Base-by-base conservation (phyloP, 2,113 vertebrate species). In the Plectropomus leopardus region DNA sequence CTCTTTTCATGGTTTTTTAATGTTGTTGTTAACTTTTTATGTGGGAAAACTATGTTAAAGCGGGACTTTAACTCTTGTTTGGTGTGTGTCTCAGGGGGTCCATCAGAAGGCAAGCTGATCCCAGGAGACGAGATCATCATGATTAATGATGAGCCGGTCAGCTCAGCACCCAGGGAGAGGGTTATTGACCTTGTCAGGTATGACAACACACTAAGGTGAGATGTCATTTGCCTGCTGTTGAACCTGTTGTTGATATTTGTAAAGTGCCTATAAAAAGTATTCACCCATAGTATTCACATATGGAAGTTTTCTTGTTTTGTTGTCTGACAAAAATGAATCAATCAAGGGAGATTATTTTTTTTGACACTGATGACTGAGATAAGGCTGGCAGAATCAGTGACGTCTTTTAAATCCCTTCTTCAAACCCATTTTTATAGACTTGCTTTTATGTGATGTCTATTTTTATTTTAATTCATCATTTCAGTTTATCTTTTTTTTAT, bases 101-200 rank as follows among this genome's bases (percentile, higher is more conserved):
- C 98, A 21, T 99, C 98, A 23, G 98, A 99, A 95, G 96, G 97
- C 89, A 98, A 96, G 88, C 96, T 99, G 90, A 92, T 98, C 89
- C 97, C 98, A 2, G 98, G 98, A 92, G 98, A 99, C 92, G 98
- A 99, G 88, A 99, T 99, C 93, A 96, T 99, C 92, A 99, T 99
- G 98, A 99, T 99, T 92, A 99, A 99, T 77, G 97, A 99, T 90
- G 98, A 99, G 89, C 94, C 97, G 10, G 98, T 99, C 92, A 97
- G 96, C 65, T 96, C 96, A 26, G 98, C 97, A 70, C 96, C 97
- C 69, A 96, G 97, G 91, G 98, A 99, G 90, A 94, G 97, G 94
- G 98, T 99, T 92, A 99, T 99, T 44, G 98, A 99, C 95, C 96
- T 99, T 84, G 98, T 99, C 96, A 99, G 98, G 98, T 99, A 96